Base-by-base conservation (phyloP, 1,140 invertebrate species). In the Phenacoccus solenopsis region DNA sequence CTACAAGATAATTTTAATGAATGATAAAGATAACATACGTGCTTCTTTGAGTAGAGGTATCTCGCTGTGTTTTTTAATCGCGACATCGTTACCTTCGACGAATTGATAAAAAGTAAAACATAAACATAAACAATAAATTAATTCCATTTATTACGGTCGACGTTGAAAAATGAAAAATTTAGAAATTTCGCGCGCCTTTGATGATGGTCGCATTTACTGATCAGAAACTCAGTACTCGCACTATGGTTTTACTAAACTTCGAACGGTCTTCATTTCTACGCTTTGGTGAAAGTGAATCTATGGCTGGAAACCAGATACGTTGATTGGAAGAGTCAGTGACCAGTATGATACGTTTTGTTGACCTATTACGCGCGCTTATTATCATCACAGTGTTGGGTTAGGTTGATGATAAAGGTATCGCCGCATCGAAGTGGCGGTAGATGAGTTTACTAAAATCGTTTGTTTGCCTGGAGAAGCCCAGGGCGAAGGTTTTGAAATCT, bases 21-120 rank as follows among this genome's bases (percentile, higher is more conserved):
- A 64, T 64, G 25, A 10, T 13, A 27, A 25, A 64, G 21, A 64
- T 25, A 25, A 64, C 59, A 16, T 64, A 64, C 59, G 59, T 64
- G 59, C 59, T 64, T 64, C 59, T 27, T 24, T 64, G 10, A 64
- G 59, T 64, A 64, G 25, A 25, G 59, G 59, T 16, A 64, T 64
- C 59, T 64, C 59, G 25, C 59, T 64, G 59, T 64, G 59, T 64
- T 64, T 64, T 64, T 64, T 64, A 24, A 64, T 64, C 59, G 25
- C 22, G 25, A 16, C 25, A 16, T 49, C 38, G 16, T 49, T 49
- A 16, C 3, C 38, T 5, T 24, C 22, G 21, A 22, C 59, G 59
- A 25, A 25, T 64, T 9, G 59, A 25, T 64, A 64, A 64, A 64
- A 27, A 25, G 20, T 22, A 64, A 64, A 64, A 27, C 20, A 64